Evolutionary conservation across 2,113 vertebrate genomes (phyloP).

Genomic region (Sturnus vulgaris): DNA sequence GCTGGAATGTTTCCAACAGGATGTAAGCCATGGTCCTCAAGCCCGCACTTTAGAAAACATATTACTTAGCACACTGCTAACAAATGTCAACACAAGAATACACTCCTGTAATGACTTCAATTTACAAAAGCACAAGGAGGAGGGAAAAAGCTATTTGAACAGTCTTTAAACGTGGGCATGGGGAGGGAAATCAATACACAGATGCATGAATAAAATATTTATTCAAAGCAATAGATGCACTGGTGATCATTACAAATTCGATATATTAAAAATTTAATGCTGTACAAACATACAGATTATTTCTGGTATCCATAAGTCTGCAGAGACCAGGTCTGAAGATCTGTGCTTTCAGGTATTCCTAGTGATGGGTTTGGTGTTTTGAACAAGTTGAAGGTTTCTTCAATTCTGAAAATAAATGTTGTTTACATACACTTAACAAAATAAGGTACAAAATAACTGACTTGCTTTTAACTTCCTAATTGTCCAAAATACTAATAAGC

Average conservation of each 20-base stretch:
- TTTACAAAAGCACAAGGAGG: not conserved
- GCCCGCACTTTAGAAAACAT: constrained; percentile 60
- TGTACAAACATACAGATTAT: constrained; percentile 38
- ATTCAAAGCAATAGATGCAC: constrained; percentile 48
- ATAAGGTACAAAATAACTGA: not conserved
- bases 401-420: constrained; percentile 76
- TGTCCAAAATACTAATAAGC: not conserved
- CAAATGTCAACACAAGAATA: constrained; percentile 70
- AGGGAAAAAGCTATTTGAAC: not conserved
- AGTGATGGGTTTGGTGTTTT: constrained; percentile 67
- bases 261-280: constrained; percentile 29
- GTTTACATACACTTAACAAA: not conserved
- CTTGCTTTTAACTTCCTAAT: not conserved
- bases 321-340: not conserved
- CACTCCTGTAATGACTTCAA: constrained; percentile 32
- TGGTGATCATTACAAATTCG: not conserved
- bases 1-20: constrained; percentile 69
- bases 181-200: not conserved
- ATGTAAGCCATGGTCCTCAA: constrained; percentile 61
- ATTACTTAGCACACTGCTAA: constrained; percentile 67
- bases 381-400: constrained; percentile 83
- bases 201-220: constrained; percentile 49
- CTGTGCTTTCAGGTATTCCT: constrained; percentile 19
- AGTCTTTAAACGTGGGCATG: not conserved
- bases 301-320: not conserved